phyloP scores from a whole-genome alignment of 2,797 vertebrate genomes.

The Phalanger gymnotis region DNA sequence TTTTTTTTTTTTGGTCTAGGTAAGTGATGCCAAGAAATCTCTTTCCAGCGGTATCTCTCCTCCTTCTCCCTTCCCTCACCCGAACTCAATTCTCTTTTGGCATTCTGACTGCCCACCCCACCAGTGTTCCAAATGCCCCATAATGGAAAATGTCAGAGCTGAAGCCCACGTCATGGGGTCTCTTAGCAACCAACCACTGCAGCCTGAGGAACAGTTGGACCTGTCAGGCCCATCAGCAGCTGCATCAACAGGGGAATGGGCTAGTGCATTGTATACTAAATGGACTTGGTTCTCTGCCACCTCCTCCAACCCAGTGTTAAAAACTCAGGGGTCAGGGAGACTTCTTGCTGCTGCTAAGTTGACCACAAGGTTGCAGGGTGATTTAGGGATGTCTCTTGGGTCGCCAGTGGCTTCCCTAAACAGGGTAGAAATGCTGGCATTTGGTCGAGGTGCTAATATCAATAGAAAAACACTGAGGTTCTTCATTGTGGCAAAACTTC shows the following conservation, averaged over 20 bases:
- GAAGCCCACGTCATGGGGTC: slow-evolving; percentile 59
- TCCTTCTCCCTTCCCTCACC: neutral
- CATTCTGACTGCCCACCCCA: neutral
- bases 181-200: slow-evolving; percentile 72
- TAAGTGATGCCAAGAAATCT: neutral
- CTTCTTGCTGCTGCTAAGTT: neutral
- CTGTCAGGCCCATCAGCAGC: slow-evolving; percentile 63
- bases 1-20: neutral
- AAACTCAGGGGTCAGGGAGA: slow-evolving; percentile 51
- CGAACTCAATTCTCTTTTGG: neutral
- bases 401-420: slow-evolving; percentile 50
- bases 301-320: neutral
- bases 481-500: slow-evolving; percentile 65
- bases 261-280: accelerated
- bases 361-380: slow-evolving; percentile 47
- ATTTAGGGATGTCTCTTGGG: slow-evolving; percentile 52
- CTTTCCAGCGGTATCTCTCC: neutral
- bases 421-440: slow-evolving; percentile 52
- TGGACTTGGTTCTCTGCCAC: neutral
- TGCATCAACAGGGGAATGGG: neutral
- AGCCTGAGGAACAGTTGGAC: neutral
- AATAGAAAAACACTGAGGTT: slow-evolving; percentile 55
- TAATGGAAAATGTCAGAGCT: neutral
- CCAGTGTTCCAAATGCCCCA: neutral
- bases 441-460: slow-evolving; percentile 16